A percentile compares a stretch with the other conserved stretches of the same genome.
phyloP scores from a whole-genome alignment of 2,113 vertebrate genomes.

The Saguinus imperator region DNA sequence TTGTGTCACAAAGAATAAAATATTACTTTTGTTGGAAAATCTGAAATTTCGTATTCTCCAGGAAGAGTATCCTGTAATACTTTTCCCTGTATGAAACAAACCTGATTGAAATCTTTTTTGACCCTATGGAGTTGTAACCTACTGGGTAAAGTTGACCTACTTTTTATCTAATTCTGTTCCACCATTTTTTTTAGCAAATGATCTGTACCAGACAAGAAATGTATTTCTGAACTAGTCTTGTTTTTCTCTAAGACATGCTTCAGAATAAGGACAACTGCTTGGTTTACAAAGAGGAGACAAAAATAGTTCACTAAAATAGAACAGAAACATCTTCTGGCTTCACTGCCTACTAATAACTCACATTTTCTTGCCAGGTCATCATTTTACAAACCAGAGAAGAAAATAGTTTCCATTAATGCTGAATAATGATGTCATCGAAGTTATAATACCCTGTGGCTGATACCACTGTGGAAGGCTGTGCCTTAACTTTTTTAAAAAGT shows the following conservation, averaged over 20 bases:
- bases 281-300: background rate
- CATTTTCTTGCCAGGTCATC: background rate
- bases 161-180: background rate
- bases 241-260: background rate
- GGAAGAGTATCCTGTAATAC: background rate
- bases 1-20: background rate
- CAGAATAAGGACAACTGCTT: background rate
- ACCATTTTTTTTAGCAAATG: background rate
- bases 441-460: background rate
- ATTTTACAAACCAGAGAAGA: background rate
- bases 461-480: background rate
- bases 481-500: background rate
- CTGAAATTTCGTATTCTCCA: background rate
- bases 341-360: background rate
- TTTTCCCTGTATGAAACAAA: background rate
- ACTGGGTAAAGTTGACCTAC: background rate
- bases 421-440: background rate
- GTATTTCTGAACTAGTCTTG: background rate
- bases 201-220: background rate
- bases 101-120: background rate
- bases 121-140: background rate
- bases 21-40: background rate
- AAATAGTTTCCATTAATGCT: background rate
- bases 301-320: background rate
- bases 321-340: background rate